phyloP scores from a whole-genome alignment of 2,797 vertebrate species.

The Oceanodroma leucorhoa region DNA sequence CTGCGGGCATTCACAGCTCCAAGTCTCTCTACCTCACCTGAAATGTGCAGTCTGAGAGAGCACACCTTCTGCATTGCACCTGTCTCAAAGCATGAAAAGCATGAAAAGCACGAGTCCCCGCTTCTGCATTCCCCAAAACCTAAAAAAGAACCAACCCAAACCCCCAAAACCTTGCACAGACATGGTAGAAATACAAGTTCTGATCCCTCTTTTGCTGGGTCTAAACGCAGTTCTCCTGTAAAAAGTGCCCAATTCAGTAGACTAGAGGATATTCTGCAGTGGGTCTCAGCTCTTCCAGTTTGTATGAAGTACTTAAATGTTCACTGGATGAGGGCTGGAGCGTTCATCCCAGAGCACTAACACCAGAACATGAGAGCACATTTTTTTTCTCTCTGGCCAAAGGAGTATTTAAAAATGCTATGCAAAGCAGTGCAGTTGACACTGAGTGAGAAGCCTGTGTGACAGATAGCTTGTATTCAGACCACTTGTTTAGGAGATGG shows the following conservation, averaged over 20 bases:
- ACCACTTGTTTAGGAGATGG: background rate
- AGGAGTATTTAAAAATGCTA: background rate
- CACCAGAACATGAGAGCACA: background rate
- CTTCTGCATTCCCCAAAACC: background rate
- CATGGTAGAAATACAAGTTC: background rate
- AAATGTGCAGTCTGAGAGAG: background rate
- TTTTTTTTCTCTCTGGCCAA: background rate
- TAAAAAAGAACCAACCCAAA: rapidly evolving
- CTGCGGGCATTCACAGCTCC: background rate
- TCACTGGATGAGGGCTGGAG: background rate
- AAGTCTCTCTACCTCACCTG: background rate
- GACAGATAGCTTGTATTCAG: background rate
- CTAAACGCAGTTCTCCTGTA: background rate
- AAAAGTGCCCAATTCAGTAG: background rate
- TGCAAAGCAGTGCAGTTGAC: background rate
- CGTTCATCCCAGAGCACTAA: background rate
- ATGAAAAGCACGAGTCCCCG: background rate
- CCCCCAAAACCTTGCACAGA: background rate
- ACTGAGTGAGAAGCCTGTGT: background rate
- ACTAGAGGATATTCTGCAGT: background rate
- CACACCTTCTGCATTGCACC: background rate
- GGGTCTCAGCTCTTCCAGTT: background rate
- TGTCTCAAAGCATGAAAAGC: rapidly evolving
- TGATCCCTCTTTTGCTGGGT: background rate
- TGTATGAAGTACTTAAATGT: background rate